Conservation (phyloP, 1,140 invertebrate species). For the Pogonognathellus flavescens region DNA sequence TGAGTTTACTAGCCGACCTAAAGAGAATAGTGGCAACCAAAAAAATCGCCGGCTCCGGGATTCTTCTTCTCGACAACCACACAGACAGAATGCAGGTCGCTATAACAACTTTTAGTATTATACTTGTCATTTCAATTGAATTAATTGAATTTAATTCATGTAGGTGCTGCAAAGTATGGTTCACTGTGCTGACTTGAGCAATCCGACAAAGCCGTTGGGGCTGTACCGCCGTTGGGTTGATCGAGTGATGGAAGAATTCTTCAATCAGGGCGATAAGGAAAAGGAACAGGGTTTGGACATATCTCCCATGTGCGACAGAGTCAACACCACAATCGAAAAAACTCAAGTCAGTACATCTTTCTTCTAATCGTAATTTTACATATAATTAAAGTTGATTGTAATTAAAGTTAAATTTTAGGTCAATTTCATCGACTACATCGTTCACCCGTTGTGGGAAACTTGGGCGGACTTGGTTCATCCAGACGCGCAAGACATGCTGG, state of each 20-base stretch:
- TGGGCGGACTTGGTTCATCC: constrained; percentile 99
- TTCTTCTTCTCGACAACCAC: constrained; percentile 97
- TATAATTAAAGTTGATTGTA: neutral
- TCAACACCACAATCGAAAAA: constrained; percentile 97
- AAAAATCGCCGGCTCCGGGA: constrained; percentile 96
- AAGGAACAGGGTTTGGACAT: constrained; percentile 94
- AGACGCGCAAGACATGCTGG: constrained; percentile 97
- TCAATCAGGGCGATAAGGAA: constrained; percentile 94
- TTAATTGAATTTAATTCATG: too few relatives aligned
- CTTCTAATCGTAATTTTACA: neutral
- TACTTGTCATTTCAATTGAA: too few relatives aligned
- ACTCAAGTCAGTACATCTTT: constrained; percentile 85
- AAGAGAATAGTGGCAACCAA: constrained; percentile 99
- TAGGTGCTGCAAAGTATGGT: constrained; percentile 98
- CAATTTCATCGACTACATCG: constrained; percentile 99
- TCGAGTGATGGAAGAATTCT: constrained; percentile 97
- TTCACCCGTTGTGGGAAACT: constrained; percentile 98
- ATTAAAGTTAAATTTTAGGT: constrained; percentile 77
- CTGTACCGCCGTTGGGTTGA: constrained; percentile 95
- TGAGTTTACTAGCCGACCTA: constrained; percentile 96
- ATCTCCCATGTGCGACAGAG: constrained; percentile 97
- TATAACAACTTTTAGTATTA: constrained; percentile 11
- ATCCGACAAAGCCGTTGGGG: constrained; percentile 97
- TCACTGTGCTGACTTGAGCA: constrained; percentile 98
- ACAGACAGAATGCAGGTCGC: constrained; percentile 91